Conservation (phyloP, 2,888 invertebrate species). For the Scaptomyza flava region DNA sequence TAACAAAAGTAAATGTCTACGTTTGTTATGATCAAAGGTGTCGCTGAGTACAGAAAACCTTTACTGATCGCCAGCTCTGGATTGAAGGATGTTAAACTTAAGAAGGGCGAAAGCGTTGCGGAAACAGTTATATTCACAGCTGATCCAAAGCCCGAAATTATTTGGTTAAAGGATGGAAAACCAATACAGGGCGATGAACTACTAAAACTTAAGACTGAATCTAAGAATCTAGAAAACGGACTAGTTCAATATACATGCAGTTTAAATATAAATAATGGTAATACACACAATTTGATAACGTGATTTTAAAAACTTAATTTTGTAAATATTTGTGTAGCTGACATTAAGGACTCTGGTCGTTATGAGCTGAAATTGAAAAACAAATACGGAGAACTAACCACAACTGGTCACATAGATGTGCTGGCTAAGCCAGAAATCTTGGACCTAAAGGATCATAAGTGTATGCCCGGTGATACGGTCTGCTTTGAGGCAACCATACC, state of each 20-base stretch:
- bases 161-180: slow-evolving; percentile 92
- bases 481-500: slow-evolving; percentile 92
- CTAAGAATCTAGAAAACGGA: slow-evolving; percentile 89
- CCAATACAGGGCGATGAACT: slow-evolving; percentile 88
- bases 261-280: slow-evolving; percentile 85
- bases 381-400: slow-evolving; percentile 90
- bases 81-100: slow-evolving; percentile 88
- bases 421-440: slow-evolving; percentile 92
- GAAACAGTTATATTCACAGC: slow-evolving; percentile 92
- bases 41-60: slow-evolving; percentile 91
- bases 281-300: not conserved
- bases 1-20: not conserved
- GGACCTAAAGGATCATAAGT: slow-evolving; percentile 89
- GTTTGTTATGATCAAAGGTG: slow-evolving; percentile 85
- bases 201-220: slow-evolving; percentile 87
- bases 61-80: slow-evolving; percentile 89
- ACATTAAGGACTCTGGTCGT: slow-evolving; percentile 91
- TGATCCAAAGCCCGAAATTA: slow-evolving; percentile 94
- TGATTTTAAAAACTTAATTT: not conserved
- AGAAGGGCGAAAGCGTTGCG: slow-evolving; percentile 88
- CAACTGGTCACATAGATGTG: slow-evolving; percentile 91
- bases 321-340: slow-evolving; percentile 75
- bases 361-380: slow-evolving; percentile 93
- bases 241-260: slow-evolving; percentile 92
- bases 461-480: slow-evolving; percentile 91